Evolutionary conservation across 1,140 invertebrate species (phyloP).

Genomic region (Philaenus spumarius): DNA sequence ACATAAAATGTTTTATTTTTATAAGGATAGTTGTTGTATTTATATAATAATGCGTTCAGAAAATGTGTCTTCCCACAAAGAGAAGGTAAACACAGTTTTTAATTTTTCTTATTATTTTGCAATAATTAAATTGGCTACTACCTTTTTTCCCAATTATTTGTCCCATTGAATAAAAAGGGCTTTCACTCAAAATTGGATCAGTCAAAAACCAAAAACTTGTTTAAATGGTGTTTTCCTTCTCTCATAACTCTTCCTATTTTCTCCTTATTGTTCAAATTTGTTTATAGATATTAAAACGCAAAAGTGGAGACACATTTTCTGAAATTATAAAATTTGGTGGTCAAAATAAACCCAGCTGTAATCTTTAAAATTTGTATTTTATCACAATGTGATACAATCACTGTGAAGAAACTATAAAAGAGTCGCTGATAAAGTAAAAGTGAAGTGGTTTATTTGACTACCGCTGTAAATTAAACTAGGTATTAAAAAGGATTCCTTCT

Average conservation of each 20-base stretch:
- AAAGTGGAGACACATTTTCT: constrained; percentile 45
- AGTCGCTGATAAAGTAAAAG: not conserved
- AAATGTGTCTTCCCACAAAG: constrained; percentile 84
- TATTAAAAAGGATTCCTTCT: too few relatives aligned
- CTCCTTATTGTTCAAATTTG: not conserved
- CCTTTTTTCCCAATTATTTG: too few relatives aligned
- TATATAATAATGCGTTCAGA: constrained; percentile 49
- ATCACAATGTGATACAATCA: too few relatives aligned
- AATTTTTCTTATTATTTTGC: too few relatives aligned
- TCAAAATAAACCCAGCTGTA: constrained; percentile 19
- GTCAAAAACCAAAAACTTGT: too few relatives aligned
- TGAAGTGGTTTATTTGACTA: not conserved
- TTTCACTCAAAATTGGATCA: too few relatives aligned
- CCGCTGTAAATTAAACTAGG: too few relatives aligned
- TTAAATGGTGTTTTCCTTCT: constrained; percentile 16
- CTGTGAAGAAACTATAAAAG: too few relatives aligned
- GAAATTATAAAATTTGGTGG: constrained; percentile 22
- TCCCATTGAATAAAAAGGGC: too few relatives aligned
- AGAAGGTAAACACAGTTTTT: constrained; percentile 35
- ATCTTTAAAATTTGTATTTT: too few relatives aligned
- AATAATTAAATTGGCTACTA: too few relatives aligned
- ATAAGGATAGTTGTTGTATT: constrained; percentile 27
- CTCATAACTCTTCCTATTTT: not conserved
- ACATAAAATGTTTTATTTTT: constrained; percentile 38
- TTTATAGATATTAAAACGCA: constrained; percentile 9